Evolutionary conservation across 1,140 invertebrate species (phyloP).

Genomic region (Lasaia peninsularis): DNA sequence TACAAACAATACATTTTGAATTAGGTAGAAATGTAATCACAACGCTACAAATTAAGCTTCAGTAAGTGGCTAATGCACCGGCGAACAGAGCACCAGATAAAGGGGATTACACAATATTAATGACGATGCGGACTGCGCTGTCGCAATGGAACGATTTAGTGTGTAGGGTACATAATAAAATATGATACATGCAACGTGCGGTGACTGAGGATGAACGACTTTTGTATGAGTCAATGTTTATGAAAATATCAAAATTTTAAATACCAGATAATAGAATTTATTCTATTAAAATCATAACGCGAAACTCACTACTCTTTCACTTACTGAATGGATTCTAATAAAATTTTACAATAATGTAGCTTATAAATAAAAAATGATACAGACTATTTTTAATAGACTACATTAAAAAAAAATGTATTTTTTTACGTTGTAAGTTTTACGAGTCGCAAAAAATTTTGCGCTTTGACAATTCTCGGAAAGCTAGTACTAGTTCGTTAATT

Average conservation of each 20-base stretch:
- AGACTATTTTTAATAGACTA: no score
- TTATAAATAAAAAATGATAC: no score
- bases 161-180: constrained; percentile 16
- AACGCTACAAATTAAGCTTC: constrained; percentile 36
- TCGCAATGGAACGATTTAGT: constrained; percentile 24
- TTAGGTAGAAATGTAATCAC: constrained; percentile 28
- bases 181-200: constrained; percentile 10
- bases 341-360: no score
- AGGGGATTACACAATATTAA: constrained; percentile 49
- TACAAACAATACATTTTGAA: constrained; percentile 21
- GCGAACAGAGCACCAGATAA: constrained; percentile 29
- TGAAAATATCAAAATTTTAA: background rate
- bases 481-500: no score
- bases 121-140: constrained; percentile 26
- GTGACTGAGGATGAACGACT: background rate
- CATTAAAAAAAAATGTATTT: no score
- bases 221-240: background rate
- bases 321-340: no score
- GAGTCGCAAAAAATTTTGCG: no score
- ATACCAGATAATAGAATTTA: no score
- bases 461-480: no score
- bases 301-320: no score
- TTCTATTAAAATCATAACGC: no score
- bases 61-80: constrained; percentile 33
- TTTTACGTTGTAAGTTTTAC: no score